Evolutionary conservation across 2,888 invertebrate genomes (phyloP).

Genomic region (Unio pictorum): DNA sequence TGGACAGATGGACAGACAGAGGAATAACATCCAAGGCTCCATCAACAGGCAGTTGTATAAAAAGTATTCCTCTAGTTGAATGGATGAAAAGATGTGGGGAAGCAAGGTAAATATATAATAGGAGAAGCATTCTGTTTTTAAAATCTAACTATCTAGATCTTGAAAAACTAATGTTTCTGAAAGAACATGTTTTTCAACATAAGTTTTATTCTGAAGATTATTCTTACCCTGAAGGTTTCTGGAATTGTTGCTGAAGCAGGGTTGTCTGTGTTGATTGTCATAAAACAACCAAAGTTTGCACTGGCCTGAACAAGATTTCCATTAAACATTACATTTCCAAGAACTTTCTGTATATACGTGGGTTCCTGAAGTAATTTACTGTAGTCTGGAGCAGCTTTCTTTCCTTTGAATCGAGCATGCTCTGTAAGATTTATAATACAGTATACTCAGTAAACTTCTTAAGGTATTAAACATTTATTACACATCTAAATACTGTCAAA

Average conservation of each 20-base stretch:
- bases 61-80: neutral
- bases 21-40: too few species aligned
- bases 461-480: too few species aligned
- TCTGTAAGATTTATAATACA: conserved; percentile 19
- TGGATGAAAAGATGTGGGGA: neutral
- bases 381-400: conserved; percentile 54
- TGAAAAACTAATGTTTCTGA: neutral
- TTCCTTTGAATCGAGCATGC: conserved; percentile 44
- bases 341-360: conserved; percentile 55
- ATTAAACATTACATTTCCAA: conserved; percentile 67
- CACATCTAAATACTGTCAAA: too few species aligned
- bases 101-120: too few species aligned
- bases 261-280: conserved; percentile 60
- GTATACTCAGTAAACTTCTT: too few species aligned
- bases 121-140: too few species aligned
- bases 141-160: neutral
- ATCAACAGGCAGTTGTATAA: neutral
- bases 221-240: conserved; percentile 63
- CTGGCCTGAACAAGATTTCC: conserved; percentile 66
- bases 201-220: neutral
- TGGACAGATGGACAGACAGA: too few species aligned
- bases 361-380: conserved; percentile 59
- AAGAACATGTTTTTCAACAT: neutral
- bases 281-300: conserved; percentile 68
- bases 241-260: conserved; percentile 55